A percentile compares a stretch with the other conserved stretches of the same genome.
These are phyloP conservation scores for Sinentomon sp. DNA, from an alignment of 2,888 invertebrate species.

Conservation along the genomic window DNA sequence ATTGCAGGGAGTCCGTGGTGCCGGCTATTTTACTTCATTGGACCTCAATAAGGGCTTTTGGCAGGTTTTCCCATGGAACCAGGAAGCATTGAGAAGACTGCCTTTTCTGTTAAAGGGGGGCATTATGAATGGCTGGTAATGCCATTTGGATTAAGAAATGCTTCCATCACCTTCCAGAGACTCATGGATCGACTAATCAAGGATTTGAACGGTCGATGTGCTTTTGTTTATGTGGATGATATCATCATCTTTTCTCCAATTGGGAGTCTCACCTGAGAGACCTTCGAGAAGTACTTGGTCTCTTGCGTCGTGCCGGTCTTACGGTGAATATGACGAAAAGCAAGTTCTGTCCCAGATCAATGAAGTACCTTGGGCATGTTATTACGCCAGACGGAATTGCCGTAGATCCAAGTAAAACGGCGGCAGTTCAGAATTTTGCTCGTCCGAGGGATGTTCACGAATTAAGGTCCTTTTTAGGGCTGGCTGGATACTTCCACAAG, in stretches of 20 bases:
- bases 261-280: neutral
- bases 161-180: constrained; percentile 12
- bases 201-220: too few species aligned
- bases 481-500: too few species aligned
- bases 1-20: constrained; percentile 4
- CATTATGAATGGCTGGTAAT: constrained; percentile 11
- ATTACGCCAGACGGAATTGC: constrained; percentile 8
- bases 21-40: constrained; percentile 7
- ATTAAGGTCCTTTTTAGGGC: constrained; percentile 10
- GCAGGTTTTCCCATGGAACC: too few species aligned
- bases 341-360: neutral
- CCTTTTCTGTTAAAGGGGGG: too few species aligned
- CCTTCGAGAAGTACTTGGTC: constrained; percentile 6
- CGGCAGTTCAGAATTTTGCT: constrained; percentile 3
- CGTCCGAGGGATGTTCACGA: constrained; percentile 5
- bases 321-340: constrained; percentile 10
- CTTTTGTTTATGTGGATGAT: constrained; percentile 12
- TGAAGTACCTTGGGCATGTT: constrained; percentile 12
- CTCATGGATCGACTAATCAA: constrained; percentile 11
- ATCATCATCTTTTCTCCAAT: constrained; percentile 9
- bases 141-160: constrained; percentile 12
- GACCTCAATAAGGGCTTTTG: too few species aligned
- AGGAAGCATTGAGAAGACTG: too few species aligned
- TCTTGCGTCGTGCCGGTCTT: constrained; percentile 4
- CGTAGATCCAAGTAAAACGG: constrained; percentile 11